phyloP scores from a whole-genome alignment of 2,113 vertebrate genomes.

The Mormyrus lacerda region DNA sequence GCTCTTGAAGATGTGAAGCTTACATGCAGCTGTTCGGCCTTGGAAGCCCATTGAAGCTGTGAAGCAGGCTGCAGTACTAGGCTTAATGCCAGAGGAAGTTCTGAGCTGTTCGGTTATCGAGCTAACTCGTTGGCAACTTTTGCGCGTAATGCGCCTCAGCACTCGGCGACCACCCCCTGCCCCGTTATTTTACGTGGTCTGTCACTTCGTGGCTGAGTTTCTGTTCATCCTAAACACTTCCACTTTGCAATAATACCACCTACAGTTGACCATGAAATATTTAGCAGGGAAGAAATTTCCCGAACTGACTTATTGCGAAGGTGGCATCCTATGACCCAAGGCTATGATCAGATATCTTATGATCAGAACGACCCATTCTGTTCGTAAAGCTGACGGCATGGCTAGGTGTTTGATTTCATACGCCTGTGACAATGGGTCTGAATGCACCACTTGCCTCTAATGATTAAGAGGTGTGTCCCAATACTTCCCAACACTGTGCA shows the following conservation, averaged over 20 bases:
- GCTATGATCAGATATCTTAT: no score
- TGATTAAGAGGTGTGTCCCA: background rate
- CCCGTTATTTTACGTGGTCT: no score
- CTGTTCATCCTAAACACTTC: background rate
- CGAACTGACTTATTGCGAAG: background rate
- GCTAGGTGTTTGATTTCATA: no score
- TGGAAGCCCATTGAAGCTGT: background rate
- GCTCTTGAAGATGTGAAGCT: background rate
- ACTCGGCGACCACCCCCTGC: background rate
- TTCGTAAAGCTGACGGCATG: background rate
- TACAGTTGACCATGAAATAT: background rate
- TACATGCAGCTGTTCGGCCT: background rate
- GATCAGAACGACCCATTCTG: background rate
- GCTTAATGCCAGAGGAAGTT: background rate
- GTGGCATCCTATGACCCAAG: background rate
- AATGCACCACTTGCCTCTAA: background rate
- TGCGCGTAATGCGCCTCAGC: no score
- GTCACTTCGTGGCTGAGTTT: background rate
- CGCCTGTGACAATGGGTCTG: background rate
- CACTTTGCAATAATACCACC: background rate
- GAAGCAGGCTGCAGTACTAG: background rate
- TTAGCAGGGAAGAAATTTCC: background rate
- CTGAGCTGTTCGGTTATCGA: background rate
- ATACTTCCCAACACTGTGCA: background rate
- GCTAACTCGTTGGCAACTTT: background rate